phyloP scores from a whole-genome alignment of 2,113 vertebrate species.

The Megalops atlanticus region DNA sequence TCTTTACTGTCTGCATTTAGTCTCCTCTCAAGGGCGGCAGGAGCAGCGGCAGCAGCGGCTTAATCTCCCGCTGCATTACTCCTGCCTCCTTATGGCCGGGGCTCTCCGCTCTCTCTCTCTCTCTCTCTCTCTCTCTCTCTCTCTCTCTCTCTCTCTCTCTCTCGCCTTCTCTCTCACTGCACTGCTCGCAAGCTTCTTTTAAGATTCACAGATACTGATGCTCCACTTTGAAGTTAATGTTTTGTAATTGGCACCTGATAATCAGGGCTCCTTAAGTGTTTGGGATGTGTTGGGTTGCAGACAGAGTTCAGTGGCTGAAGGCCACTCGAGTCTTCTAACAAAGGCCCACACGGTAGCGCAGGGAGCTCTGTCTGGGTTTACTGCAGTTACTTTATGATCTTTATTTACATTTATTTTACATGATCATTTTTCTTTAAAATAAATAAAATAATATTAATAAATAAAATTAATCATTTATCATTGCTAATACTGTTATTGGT shows the following conservation, averaged over 20 bases:
- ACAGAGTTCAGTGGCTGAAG: background rate
- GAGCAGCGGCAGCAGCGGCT: constrained; percentile 31
- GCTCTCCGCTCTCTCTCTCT: constrained; percentile 30
- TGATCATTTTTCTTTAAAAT: too few relatives aligned
- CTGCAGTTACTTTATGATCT: too few relatives aligned
- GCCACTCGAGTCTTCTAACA: background rate
- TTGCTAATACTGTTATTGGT: too few relatives aligned
- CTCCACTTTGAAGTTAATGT: constrained; percentile 39
- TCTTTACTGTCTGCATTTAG: constrained; percentile 45
- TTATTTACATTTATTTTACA: too few relatives aligned
- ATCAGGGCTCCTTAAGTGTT: constrained; percentile 33
- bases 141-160: too few relatives aligned
- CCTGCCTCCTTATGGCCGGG: constrained; percentile 26
- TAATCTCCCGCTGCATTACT: constrained; percentile 39
- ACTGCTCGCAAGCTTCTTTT: constrained; percentile 44
- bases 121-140: too few relatives aligned
- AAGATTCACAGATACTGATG: background rate
- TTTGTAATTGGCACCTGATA: constrained; percentile 25
- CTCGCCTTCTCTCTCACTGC: too few relatives aligned
- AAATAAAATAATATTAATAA: too few relatives aligned
- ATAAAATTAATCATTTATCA: too few relatives aligned
- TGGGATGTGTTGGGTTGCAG: constrained; percentile 22
- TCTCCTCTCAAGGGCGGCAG: constrained; percentile 16
- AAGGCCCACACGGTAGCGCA: too few relatives aligned
- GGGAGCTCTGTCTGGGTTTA: too few relatives aligned